Conservation (phyloP, 2,888 invertebrate species). For the Pachydiplax longipennis region DNA sequence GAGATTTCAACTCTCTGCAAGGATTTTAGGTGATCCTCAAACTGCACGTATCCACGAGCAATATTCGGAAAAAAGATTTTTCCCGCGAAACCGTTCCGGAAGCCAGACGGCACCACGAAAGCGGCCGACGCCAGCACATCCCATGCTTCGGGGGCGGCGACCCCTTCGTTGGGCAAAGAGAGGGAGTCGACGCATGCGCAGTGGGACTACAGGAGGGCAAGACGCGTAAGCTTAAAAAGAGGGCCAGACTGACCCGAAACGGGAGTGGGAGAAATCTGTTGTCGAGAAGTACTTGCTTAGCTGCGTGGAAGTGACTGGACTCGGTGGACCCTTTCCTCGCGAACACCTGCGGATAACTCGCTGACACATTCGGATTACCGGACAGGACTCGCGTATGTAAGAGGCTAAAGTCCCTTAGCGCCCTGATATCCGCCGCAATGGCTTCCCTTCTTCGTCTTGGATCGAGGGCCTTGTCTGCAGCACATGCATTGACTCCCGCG, state of each 20-base stretch:
- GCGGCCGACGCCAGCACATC: neutral
- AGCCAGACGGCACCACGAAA: neutral
- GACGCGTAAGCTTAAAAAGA: conserved; percentile 21
- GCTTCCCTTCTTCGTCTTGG: conserved; percentile 35
- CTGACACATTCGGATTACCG: neutral
- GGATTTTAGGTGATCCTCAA: too few species aligned
- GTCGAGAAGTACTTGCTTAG: neutral
- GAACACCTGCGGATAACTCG: conserved; percentile 6
- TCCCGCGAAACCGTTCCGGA: neutral
- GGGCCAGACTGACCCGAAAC: conserved; percentile 30
- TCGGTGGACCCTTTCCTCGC: neutral
- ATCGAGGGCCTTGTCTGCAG: neutral
- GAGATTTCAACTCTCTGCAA: neutral
- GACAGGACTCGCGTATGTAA: neutral
- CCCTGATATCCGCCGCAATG: conserved; percentile 12
- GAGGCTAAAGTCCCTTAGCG: neutral
- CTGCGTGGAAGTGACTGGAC: neutral
- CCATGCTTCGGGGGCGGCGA: conserved; percentile 19
- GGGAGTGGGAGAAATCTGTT: neutral
- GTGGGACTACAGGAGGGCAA: neutral
- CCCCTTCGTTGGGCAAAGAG: conserved; percentile 4
- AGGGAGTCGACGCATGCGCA: conserved; percentile 16
- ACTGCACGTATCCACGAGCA: too few species aligned
- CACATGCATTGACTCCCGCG: neutral
- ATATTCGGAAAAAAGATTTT: neutral